These are phyloP conservation scores for Monopis laevigella DNA, from an alignment of 2,888 invertebrate species.

Conservation along the genomic window DNA sequence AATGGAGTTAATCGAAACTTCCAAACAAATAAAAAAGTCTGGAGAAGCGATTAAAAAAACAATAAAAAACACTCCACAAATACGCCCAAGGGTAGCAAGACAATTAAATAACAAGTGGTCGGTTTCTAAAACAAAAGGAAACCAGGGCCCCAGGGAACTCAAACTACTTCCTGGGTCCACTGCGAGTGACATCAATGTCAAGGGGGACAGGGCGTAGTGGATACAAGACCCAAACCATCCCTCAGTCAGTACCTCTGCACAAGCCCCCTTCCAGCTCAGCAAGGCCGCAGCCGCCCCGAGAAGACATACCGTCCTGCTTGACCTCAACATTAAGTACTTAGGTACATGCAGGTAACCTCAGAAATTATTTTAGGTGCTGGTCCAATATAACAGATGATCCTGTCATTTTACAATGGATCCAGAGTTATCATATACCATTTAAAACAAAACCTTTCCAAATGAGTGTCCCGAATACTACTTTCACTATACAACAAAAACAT, in stretches of 20 bases:
- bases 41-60: neutral
- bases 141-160: no score
- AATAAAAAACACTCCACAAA: neutral
- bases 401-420: neutral
- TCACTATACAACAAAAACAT: neutral
- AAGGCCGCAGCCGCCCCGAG: neutral
- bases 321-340: neutral
- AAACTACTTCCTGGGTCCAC: neutral
- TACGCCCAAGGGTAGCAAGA: neutral
- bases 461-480: neutral
- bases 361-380: neutral
- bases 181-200: neutral
- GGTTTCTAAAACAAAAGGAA: neutral
- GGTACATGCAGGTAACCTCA: slow-evolving; percentile 1
- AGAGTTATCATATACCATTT: slow-evolving; percentile 1
- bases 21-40: neutral
- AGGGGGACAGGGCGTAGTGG: slow-evolving; percentile 2
- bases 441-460: neutral
- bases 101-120: neutral
- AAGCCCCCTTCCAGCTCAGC: neutral
- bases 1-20: neutral
- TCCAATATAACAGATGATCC: neutral
- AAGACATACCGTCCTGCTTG: neutral
- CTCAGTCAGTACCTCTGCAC: neutral
- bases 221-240: neutral